These are phyloP conservation scores for Amazona finschi DNA, from an alignment of 2,797 vertebrate genomes.

Conservation along the genomic window DNA sequence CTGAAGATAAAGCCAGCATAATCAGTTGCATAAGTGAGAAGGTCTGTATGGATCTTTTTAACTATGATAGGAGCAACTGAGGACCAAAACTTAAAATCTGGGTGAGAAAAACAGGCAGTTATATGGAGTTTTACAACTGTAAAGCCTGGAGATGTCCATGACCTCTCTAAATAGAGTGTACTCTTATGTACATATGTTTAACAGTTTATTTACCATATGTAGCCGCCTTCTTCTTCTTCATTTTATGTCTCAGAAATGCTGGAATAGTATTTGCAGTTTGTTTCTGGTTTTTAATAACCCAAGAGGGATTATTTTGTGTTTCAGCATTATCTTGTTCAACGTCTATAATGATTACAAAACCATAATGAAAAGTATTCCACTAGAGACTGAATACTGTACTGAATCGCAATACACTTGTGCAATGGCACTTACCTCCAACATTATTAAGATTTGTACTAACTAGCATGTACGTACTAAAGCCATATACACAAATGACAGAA, in stretches of 20 bases:
- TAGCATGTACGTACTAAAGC: not conserved
- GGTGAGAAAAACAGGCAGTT: not conserved
- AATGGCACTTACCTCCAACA: not conserved
- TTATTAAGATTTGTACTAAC: not conserved
- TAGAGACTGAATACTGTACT: not conserved
- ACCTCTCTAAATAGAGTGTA: not conserved
- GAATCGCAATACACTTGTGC: not conserved
- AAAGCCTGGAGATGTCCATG: not conserved
- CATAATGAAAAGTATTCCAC: not conserved
- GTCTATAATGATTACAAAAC: not conserved
- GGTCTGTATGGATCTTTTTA: not conserved
- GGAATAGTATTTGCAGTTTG: not conserved
- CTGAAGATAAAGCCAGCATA: not conserved
- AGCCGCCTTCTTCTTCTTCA: not conserved
- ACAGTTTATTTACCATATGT: not conserved
- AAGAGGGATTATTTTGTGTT: not conserved
- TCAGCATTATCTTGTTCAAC: not conserved
- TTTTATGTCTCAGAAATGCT: not conserved
- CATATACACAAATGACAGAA: not conserved
- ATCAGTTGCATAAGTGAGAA: not conserved
- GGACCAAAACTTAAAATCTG: not conserved
- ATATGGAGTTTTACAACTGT: not conserved
- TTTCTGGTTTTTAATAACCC: not conserved
- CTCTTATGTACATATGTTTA: not conserved
- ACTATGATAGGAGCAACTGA: not conserved